phyloP scores from a whole-genome alignment of 1,140 invertebrate genomes.

The Ectropis grisescens region DNA sequence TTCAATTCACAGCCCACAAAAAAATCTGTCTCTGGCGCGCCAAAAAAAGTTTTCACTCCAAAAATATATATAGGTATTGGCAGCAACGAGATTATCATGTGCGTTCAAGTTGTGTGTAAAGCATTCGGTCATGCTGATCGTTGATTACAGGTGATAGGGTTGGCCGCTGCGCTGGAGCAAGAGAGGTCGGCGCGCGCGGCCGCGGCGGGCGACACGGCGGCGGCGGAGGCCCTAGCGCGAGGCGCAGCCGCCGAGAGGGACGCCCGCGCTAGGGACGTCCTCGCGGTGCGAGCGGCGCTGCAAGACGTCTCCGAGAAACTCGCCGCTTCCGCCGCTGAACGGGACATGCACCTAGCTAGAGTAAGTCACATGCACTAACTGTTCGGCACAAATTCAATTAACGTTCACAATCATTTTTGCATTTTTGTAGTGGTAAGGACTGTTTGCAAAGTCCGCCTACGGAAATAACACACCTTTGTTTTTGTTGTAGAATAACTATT shows the following conservation, averaged over 20 bases:
- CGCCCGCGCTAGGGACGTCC: conserved; percentile 38
- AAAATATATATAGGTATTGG: too few relatives aligned
- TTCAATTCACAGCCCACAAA: too few relatives aligned
- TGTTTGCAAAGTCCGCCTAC: too few relatives aligned
- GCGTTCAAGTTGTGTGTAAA: too few relatives aligned
- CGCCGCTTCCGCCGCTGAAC: conserved; percentile 41
- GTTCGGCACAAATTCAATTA: too few relatives aligned
- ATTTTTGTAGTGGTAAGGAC: too few relatives aligned
- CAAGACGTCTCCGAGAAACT: conserved; percentile 50
- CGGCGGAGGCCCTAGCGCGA: conserved; percentile 48
- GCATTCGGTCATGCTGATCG: too few relatives aligned
- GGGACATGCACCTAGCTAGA: conserved; percentile 49
- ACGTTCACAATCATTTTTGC: background rate
- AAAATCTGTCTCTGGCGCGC: too few relatives aligned
- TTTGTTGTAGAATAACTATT: background rate
- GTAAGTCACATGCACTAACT: conserved; percentile 22
- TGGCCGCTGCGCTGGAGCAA: conserved; percentile 90
- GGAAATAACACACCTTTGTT: too few relatives aligned
- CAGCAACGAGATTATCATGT: too few relatives aligned
- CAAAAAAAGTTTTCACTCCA: too few relatives aligned
- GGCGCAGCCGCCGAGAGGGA: conserved; percentile 44
- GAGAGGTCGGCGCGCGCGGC: conserved; percentile 78
- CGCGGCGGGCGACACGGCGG: conserved; percentile 41
- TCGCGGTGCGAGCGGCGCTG: conserved; percentile 34
- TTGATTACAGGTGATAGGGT: conserved; percentile 75